Base-by-base conservation (phyloP, 2,113 vertebrate species). In the Eptatretus burgeri region DNA sequence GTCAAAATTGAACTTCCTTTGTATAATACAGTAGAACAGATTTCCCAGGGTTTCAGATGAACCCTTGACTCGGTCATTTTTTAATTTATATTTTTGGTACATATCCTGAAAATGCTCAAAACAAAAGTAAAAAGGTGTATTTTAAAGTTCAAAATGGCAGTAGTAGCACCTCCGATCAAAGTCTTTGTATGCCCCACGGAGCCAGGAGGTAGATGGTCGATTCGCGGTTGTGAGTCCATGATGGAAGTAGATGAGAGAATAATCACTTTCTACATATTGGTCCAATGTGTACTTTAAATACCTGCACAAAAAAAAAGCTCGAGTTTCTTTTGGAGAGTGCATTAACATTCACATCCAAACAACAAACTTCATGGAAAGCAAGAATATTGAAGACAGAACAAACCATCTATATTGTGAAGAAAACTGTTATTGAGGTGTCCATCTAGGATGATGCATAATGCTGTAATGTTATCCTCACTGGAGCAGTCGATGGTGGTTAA, bases 181-280 rank as follows among this genome's bases (percentile, higher is more conserved):
- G 69, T 82, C 81, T 68, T 69, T 66, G 74, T 80, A 85, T 13
- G 82, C 77, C 1, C 74, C 74, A 69, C 79, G 77, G 1, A 86
- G 68, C 82, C 84, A 86, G 60, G 73, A 69, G 27, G 85, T 68
- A 0, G 80, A 81, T 0, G 81, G 82, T 65, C 85, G 84, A 71
- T 85, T 89, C 66, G 65, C 68, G 77, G 81, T 82, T 68, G 71
- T 77, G 67, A 88, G 75, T 2, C 80, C 80, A 0, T 77, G 70
- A 66, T 85, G 84, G 67, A 88, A 89, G 69, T 80, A 85, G 11
- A 88, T 74, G 20, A 87, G 66, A 0, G 72, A 79, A 66, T 87
- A 84, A 64, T 83, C 80, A 2, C 76, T 79, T 71, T 83, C 80
- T 66, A 85, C 80, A 1, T 80, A 77, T 74, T 81, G 80, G 70